Base-by-base conservation (phyloP, 1,140 invertebrate genomes). In the Hestina assimilis region DNA sequence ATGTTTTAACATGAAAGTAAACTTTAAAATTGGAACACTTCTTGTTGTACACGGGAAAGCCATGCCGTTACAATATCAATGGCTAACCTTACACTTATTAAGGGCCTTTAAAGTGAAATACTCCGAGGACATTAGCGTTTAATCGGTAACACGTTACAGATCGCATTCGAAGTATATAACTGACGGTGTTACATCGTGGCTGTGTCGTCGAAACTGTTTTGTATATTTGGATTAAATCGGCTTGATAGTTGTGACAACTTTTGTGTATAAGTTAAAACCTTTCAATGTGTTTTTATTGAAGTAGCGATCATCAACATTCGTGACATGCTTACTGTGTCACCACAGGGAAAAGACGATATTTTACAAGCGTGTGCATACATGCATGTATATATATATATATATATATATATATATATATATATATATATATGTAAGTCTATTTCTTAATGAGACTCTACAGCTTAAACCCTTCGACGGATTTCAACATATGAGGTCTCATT, bases 181-280 rank as follows among this genome's bases (percentile, higher is more conserved):
- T 48, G 75, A 79, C 74, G 72, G 67, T 63, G 69, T 80, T 77
- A 72, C 46, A 65, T 65, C 59, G 63, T 63, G 59, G 63, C 69
- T 66, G 67, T 68, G 66, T 69, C 66, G 66, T 70, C 75, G 47
- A 80, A 80, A 72, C 68, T 73, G 52, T 58, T 53, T 52, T 21
- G 17, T 42, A 12, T 42, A 31, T 17, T 5, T n/a, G 21, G 38
- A 21, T 41, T 26, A 6, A 41, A 41, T 11, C 1, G 5, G 63
- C 40, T 80, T 78, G 69, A 68, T 75, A 63, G 42, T 72, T 66
- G 28, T 12, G 6, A 6, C 1, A 26, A 31, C 41, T 6, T 6
- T 48, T 50, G 15, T 35, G 7, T 33, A 7, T 1, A 15, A 15
- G 0, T 3, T 15, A 1, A 38, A 17, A 14, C 6, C 6, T n/a